Evolutionary conservation across 1,140 invertebrate species (phyloP).

Genomic region (Leptoteleia sp.): DNA sequence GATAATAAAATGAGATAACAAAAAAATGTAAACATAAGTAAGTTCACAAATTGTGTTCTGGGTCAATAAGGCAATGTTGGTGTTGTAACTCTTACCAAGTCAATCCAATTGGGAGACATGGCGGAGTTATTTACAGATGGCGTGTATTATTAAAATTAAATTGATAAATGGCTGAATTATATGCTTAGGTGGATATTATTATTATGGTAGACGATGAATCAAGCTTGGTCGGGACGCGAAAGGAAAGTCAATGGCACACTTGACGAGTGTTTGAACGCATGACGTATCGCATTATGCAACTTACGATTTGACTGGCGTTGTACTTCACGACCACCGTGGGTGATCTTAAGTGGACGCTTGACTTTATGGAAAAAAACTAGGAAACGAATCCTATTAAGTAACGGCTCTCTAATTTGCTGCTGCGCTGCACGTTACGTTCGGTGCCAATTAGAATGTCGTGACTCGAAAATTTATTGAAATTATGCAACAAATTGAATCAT

Average conservation of each 20-base stretch:
- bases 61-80: no score
- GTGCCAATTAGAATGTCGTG: slow-evolving; percentile 33
- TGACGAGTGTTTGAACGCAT: slow-evolving; percentile 58
- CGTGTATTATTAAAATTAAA: slow-evolving; percentile 45
- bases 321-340: slow-evolving; percentile 38
- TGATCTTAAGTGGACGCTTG: slow-evolving; percentile 41
- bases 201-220: slow-evolving; percentile 54
- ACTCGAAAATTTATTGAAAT: no score
- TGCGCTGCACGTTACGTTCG: not conserved
- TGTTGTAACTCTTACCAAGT: no score
- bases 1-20: no score
- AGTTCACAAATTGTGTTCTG: no score
- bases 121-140: slow-evolving; percentile 36
- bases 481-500: no score
- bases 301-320: slow-evolving; percentile 38
- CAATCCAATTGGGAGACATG: not conserved
- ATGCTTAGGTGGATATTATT: slow-evolving; percentile 55
- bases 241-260: slow-evolving; percentile 62
- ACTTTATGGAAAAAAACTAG: slow-evolving; percentile 37
- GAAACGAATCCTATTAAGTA: slow-evolving; percentile 28
- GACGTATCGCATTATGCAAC: slow-evolving; percentile 61
- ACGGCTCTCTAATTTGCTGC: slow-evolving; percentile 3
- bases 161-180: slow-evolving; percentile 53
- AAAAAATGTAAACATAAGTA: no score
- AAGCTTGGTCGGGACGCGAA: slow-evolving; percentile 51